Evolutionary conservation across 2,888 invertebrate species (phyloP).

Genomic region (Trissolcus brochymenae): DNA sequence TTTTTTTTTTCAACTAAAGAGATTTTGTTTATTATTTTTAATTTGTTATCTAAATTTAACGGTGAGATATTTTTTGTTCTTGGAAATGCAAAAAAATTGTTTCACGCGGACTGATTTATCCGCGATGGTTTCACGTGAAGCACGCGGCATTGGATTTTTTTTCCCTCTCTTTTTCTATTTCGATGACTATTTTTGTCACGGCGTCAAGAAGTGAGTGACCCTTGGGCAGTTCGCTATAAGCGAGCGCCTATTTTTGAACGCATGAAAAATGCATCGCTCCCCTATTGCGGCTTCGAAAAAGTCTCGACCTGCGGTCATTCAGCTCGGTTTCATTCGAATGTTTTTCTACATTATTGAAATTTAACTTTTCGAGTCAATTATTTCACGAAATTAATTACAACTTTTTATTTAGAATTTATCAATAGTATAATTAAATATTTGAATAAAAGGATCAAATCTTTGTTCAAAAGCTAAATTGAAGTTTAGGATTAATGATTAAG

Average conservation of each 20-base stretch:
- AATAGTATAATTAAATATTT: no score
- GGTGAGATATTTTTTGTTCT: not conserved
- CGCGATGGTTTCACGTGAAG: not conserved
- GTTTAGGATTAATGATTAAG: no score
- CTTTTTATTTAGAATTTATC: no score
- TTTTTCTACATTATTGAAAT: not conserved
- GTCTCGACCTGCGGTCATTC: slow-evolving; percentile 51
- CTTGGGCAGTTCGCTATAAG: slow-evolving; percentile 73
- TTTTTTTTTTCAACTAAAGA: no score
- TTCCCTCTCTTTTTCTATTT: slow-evolving; percentile 62
- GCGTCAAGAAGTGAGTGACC: slow-evolving; percentile 75
- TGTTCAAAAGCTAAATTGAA: no score
- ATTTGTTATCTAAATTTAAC: not conserved
- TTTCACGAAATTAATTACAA: no score
- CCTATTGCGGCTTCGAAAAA: slow-evolving; percentile 57
- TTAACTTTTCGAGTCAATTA: no score
- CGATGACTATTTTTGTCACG: slow-evolving; percentile 70
- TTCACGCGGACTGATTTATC: no score
- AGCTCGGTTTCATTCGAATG: slow-evolving; percentile 13
- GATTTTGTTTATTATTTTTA: not conserved
- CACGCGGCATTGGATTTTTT: slow-evolving; percentile 40
- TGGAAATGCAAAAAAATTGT: not conserved
- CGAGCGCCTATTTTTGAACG: slow-evolving; percentile 74
- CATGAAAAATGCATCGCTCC: slow-evolving; percentile 73
- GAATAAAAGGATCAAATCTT: no score